Evolutionary conservation across 2,888 invertebrate species (phyloP).

Genomic region (Leucophora obtusa): DNA sequence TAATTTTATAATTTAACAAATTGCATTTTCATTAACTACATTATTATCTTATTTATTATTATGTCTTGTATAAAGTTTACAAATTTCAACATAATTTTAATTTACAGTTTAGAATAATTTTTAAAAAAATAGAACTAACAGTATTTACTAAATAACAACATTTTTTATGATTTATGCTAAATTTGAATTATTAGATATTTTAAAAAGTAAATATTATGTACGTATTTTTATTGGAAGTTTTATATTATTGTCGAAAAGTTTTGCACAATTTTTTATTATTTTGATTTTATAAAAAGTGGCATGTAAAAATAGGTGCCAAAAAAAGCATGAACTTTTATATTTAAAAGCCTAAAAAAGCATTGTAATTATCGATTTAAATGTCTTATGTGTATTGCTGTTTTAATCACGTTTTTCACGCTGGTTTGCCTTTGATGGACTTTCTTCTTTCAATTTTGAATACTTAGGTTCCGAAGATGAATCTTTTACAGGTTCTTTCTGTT

Average conservation of each 20-base stretch:
- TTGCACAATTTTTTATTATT: constrained; percentile 66
- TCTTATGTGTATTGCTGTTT: constrained; percentile 26
- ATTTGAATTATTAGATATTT: constrained; percentile 15
- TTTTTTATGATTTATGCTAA: constrained; percentile 13
- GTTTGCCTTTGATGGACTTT: constrained; percentile 69
- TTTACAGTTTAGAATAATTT: constrained; percentile 15
- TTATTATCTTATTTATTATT: too few relatives aligned
- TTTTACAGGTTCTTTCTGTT: constrained; percentile 31
- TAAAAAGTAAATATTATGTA: constrained; percentile 26
- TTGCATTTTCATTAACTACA: background rate
- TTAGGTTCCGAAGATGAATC: constrained; percentile 72
- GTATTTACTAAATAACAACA: constrained; percentile 45
- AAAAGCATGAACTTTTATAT: constrained; percentile 5
- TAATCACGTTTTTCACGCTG: constrained; percentile 62
- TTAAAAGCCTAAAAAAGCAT: constrained; percentile 32
- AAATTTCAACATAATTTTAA: constrained; percentile 18
- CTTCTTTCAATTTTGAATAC: constrained; percentile 52
- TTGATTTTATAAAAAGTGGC: constrained; percentile 35
- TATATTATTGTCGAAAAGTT: constrained; percentile 74
- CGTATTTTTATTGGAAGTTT: constrained; percentile 71
- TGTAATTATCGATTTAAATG: constrained; percentile 33
- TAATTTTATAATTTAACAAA: constrained; percentile 21
- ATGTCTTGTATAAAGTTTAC: background rate
- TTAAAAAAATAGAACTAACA: constrained; percentile 25
- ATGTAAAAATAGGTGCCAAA: constrained; percentile 23